phyloP scores from a whole-genome alignment of 2,797 vertebrate species.

The Dromococcyx pavoninus region DNA sequence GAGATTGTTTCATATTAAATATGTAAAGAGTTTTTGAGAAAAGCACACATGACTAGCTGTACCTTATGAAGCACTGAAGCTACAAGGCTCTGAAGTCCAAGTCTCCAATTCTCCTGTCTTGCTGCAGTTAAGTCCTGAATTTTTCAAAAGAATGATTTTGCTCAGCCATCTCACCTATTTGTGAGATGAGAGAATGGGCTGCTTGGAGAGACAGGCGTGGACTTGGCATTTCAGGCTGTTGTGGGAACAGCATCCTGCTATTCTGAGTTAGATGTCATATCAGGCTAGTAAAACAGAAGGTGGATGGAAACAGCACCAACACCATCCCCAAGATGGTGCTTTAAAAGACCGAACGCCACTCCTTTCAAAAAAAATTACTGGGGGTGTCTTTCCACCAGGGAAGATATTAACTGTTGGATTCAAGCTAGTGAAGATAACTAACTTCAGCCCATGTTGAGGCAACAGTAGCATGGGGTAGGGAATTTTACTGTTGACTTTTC shows the following conservation, averaged over 20 bases:
- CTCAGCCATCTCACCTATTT: not conserved
- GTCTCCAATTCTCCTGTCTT: not conserved
- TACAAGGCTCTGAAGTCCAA: not conserved
- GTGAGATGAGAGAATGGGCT: not conserved
- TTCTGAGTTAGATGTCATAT: not conserved
- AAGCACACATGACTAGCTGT: not conserved
- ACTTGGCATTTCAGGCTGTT: not conserved
- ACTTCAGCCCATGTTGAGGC: not conserved
- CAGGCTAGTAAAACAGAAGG: not conserved
- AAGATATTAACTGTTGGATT: not conserved
- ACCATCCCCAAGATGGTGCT: not conserved
- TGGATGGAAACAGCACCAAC: not conserved
- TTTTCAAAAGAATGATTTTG: not conserved
- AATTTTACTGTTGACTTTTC: slow-evolving; percentile 2
- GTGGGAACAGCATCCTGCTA: not conserved
- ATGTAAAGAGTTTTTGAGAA: not conserved
- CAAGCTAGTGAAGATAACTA: not conserved
- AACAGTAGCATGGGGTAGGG: not conserved
- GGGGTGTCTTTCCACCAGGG: not conserved
- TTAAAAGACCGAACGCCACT: not conserved
- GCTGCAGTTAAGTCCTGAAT: not conserved
- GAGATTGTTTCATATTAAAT: not conserved
- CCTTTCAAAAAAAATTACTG: not conserved
- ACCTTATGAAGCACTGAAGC: not conserved
- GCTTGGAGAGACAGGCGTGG: not conserved